phyloP scores from a whole-genome alignment of 2,888 invertebrate species.

The Hartigia nigra region DNA sequence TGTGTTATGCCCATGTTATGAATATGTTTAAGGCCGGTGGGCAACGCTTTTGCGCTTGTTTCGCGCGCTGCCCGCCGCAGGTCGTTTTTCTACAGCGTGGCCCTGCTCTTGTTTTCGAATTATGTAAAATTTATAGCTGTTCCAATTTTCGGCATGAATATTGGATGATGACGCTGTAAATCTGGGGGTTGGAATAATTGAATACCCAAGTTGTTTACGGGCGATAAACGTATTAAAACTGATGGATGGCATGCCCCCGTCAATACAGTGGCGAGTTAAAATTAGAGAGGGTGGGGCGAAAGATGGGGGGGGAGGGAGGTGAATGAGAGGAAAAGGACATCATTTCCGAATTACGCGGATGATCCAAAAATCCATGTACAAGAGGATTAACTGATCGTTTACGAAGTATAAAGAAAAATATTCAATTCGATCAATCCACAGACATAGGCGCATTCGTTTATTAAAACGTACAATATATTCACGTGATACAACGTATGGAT shows the following conservation, averaged over 20 bases:
- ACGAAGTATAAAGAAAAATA: not conserved
- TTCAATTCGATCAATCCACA: not conserved
- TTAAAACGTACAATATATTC: not conserved
- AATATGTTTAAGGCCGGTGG: conserved; percentile 1
- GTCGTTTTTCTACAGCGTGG: conserved; percentile 11
- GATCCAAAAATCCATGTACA: not conserved
- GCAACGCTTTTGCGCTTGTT: conserved; percentile 7
- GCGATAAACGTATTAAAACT: conserved; percentile 26
- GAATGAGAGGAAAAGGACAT: not conserved
- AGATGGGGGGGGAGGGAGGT: too few species aligned
- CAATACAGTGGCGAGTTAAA: not conserved
- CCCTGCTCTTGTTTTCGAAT: conserved; percentile 12
- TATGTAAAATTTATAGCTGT: conserved; percentile 28
- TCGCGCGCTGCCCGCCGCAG: conserved; percentile 5
- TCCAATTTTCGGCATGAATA: conserved; percentile 29
- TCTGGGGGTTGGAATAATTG: conserved; percentile 25
- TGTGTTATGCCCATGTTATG: conserved; percentile 6
- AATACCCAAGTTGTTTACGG: conserved; percentile 24
- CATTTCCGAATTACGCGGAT: not conserved
- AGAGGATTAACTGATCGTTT: not conserved
- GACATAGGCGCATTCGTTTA: not conserved
- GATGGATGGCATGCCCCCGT: conserved; percentile 23
- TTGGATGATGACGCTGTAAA: conserved; percentile 25
- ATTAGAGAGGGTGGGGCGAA: fast-evolving
- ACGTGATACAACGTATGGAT: not conserved